A percentile compares a stretch with the other conserved stretches of the same genome.
phyloP scores from a whole-genome alignment of 2,888 invertebrate genomes.

The Lottia scabra region DNA sequence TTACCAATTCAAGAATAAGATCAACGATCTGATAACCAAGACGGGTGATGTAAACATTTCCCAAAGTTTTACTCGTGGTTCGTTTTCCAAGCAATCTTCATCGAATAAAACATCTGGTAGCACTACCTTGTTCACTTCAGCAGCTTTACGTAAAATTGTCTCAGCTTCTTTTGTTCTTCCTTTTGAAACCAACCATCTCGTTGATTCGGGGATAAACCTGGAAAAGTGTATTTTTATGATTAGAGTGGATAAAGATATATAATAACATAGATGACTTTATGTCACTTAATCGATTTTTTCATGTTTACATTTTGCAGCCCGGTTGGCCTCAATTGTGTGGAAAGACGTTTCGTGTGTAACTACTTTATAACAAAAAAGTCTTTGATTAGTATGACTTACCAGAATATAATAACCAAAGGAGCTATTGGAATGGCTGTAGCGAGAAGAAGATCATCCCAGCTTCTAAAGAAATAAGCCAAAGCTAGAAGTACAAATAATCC shows the following conservation, averaged over 20 bases:
- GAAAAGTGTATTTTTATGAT: not conserved
- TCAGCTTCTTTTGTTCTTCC: constrained; percentile 22
- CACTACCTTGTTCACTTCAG: constrained; percentile 20
- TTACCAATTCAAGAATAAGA: constrained; percentile 24
- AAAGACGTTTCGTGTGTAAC: too few relatives aligned
- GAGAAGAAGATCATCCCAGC: constrained; percentile 27
- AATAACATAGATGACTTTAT: too few relatives aligned
- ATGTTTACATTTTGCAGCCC: too few relatives aligned
- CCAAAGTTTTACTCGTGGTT: constrained; percentile 17
- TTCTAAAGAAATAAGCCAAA: constrained; percentile 39
- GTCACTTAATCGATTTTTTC: too few relatives aligned
- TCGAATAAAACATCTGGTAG: constrained; percentile 23
- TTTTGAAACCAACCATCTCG: constrained; percentile 24
- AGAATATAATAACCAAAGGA: too few relatives aligned
- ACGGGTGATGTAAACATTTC: constrained; percentile 15
- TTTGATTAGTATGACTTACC: too few relatives aligned
- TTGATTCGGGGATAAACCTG: constrained; percentile 27
- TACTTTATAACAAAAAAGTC: too few relatives aligned
- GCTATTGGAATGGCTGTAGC: too few relatives aligned
- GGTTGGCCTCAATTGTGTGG: too few relatives aligned
- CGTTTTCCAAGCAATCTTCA: constrained; percentile 15
- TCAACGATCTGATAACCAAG: constrained; percentile 10
- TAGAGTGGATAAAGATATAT: too few relatives aligned
- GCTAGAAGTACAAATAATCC: constrained; percentile 47
- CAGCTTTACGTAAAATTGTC: constrained; percentile 18